These are phyloP conservation scores for Avahi laniger DNA, from an alignment of 2,797 vertebrate genomes.

Conservation along the genomic window DNA sequence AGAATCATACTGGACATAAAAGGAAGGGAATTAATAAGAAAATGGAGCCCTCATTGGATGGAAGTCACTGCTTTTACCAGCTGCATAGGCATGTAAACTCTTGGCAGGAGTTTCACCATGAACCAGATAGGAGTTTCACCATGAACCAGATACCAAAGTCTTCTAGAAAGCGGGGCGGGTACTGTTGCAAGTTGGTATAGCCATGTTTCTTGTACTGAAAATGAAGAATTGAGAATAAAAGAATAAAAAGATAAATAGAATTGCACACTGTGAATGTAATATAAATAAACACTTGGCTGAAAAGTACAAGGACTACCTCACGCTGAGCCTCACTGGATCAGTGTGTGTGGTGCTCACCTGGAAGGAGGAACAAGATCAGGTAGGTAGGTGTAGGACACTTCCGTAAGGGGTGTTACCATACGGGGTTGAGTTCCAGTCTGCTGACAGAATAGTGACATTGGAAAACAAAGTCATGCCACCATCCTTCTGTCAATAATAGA, in stretches of 20 bases:
- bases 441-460: not conserved
- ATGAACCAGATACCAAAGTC: not conserved
- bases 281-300: not conserved
- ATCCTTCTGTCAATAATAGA: not conserved
- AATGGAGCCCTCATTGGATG: not conserved
- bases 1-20: not conserved
- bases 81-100: not conserved
- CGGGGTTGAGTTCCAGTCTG: not conserved
- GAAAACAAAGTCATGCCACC: not conserved
- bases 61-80: not conserved
- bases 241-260: not conserved
- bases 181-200: not conserved
- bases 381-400: not conserved
- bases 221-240: not conserved
- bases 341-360: not conserved
- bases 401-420: fast-evolving
- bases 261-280: not conserved
- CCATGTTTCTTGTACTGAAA: not conserved
- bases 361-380: not conserved
- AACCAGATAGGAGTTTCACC: not conserved
- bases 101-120: not conserved
- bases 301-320: not conserved
- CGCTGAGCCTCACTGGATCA: not conserved
- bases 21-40: not conserved
- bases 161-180: not conserved